Percentiles rank a stretch among this genome's conserved stretches.
Conservation (phyloP, 1,140 invertebrate genomes). For the Drosophila pachea region DNA sequence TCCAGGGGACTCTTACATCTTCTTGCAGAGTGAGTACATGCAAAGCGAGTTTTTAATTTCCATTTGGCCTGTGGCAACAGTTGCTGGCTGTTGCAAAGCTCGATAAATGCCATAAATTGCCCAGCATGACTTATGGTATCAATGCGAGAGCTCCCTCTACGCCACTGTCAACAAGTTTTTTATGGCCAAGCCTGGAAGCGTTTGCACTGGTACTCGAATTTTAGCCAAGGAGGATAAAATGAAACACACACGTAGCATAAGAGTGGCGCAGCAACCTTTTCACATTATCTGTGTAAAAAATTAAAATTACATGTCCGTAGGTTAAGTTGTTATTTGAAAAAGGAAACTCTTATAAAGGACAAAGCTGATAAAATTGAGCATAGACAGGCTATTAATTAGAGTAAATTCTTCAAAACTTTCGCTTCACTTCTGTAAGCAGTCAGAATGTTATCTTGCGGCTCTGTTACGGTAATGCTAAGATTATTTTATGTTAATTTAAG, state of each 20-base stretch:
- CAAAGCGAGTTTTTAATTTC: slow-evolving; percentile 29
- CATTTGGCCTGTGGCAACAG: slow-evolving; percentile 7
- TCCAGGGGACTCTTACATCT: background rate
- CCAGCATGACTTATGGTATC: slow-evolving; percentile 51
- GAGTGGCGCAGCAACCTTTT: too few relatives aligned
- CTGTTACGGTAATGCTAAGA: too few relatives aligned
- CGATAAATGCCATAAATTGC: slow-evolving; percentile 61
- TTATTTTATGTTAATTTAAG: too few relatives aligned
- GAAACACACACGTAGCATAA: background rate
- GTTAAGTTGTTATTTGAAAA: too few relatives aligned
- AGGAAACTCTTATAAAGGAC: too few relatives aligned
- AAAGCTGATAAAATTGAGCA: too few relatives aligned
- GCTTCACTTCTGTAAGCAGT: too few relatives aligned
- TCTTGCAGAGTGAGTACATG: background rate
- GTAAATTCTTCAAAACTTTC: too few relatives aligned
- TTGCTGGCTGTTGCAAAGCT: slow-evolving; percentile 28
- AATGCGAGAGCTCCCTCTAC: slow-evolving; percentile 9
- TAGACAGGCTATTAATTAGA: too few relatives aligned
- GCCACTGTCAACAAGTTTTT: slow-evolving; percentile 55
- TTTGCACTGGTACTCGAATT: slow-evolving; percentile 11
- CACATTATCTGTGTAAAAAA: too few relatives aligned
- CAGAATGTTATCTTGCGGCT: too few relatives aligned
- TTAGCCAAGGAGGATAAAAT: slow-evolving; percentile 3
- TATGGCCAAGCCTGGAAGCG: slow-evolving; percentile 24
- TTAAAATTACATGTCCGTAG: too few relatives aligned